Evolutionary conservation across 2,888 invertebrate genomes (phyloP).

Genomic region (Trisateles emortualis): DNA sequence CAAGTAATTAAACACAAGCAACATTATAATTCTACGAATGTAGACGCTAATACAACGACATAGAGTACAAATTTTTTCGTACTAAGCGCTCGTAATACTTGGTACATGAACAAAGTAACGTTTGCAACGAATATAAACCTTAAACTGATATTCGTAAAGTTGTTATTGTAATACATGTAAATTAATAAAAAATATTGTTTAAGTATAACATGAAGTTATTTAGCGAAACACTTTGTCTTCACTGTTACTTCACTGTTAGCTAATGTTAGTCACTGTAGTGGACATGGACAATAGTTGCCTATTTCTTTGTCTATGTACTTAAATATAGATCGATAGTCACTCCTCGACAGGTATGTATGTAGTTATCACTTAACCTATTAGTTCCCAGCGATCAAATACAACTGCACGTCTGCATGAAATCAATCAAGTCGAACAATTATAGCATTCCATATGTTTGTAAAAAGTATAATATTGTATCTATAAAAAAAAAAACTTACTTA

Average conservation of each 20-base stretch:
- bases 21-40: background rate
- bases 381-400: no score
- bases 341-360: no score
- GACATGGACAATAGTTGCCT: background rate
- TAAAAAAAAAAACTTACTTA: no score
- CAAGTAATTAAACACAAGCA: slow-evolving; percentile 12
- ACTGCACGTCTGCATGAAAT: no score
- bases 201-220: slow-evolving; percentile 16
- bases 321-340: no score
- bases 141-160: no score
- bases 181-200: background rate
- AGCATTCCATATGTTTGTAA: no score
- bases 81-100: background rate
- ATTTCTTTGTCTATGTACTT: background rate
- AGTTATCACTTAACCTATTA: no score
- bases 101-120: background rate
- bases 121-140: no score
- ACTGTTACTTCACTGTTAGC: slow-evolving; percentile 29
- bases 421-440: no score
- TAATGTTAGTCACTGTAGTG: slow-evolving; percentile 6
- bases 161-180: background rate
- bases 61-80: background rate
- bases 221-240: slow-evolving; percentile 28
- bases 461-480: no score
- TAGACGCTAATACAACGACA: background rate